A percentile compares a stretch with the other conserved stretches of the same genome.
phyloP scores from a whole-genome alignment of 2,888 invertebrate genomes.

The Caradrina kadenii region DNA sequence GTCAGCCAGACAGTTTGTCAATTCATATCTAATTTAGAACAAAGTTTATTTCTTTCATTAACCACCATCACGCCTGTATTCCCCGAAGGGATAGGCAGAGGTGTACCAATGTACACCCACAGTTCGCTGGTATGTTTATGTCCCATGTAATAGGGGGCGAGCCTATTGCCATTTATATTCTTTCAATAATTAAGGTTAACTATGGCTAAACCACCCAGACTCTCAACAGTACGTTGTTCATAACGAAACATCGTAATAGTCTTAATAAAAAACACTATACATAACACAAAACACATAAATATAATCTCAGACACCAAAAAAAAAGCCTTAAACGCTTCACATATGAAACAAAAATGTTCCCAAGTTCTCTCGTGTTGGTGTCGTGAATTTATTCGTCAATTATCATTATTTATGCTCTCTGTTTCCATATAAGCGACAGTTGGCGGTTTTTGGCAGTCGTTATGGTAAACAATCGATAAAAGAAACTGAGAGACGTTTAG shows the following conservation, averaged over 20 bases:
- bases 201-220: too few species aligned
- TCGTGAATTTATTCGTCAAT: conserved; percentile 48
- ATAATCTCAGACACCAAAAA: conserved; percentile 18
- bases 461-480: conserved; percentile 34
- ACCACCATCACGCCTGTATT: too few species aligned
- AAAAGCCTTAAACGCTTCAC: conserved; percentile 14
- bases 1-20: too few species aligned
- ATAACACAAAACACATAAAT: conserved; percentile 2
- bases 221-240: too few species aligned
- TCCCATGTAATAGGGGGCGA: too few species aligned
- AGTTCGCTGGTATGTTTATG: too few species aligned
- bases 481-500: conserved; percentile 13
- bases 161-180: too few species aligned
- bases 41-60: too few species aligned
- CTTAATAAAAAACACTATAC: background rate
- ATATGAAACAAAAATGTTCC: conserved; percentile 36
- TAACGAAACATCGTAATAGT: background rate
- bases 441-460: conserved; percentile 38
- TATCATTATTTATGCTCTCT: conserved; percentile 52
- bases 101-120: too few species aligned
- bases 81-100: too few species aligned
- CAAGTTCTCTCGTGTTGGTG: conserved; percentile 21
- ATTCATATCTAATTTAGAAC: too few species aligned
- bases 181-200: too few species aligned
- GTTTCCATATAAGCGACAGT: conserved; percentile 39